These are phyloP conservation scores for Trinorchestia longiramus DNA, from an alignment of 1,140 invertebrate species.

Conservation along the genomic window DNA sequence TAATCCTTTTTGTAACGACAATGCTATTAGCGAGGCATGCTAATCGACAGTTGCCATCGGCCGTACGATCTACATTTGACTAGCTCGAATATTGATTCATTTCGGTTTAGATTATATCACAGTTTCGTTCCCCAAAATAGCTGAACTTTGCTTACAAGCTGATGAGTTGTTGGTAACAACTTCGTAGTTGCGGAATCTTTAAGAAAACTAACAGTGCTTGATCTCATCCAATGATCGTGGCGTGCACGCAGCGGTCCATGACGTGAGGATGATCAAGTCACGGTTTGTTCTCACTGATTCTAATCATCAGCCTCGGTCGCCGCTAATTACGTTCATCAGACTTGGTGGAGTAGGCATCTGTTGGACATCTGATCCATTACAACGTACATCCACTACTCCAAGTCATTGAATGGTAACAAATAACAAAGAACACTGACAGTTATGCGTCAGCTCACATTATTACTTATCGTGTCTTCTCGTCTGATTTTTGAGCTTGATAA, in stretches of 20 bases:
- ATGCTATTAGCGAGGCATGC: no score
- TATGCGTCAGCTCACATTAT: no score
- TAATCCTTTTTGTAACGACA: no score
- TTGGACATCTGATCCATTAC: not conserved
- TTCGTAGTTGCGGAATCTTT: not conserved
- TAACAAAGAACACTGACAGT: not conserved
- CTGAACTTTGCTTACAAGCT: no score
- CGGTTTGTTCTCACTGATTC: not conserved
- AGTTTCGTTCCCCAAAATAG: no score
- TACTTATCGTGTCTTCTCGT: no score
- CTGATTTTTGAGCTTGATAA: no score
- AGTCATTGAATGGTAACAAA: not conserved
- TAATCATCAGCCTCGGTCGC: not conserved
- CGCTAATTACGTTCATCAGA: not conserved
- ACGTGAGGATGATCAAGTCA: not conserved
- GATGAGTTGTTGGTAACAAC: no score
- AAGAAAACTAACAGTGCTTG: not conserved
- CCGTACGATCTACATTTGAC: no score
- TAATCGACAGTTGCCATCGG: no score
- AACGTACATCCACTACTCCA: not conserved
- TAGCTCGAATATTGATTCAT: no score
- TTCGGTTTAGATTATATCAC: no score
- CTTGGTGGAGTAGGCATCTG: not conserved
- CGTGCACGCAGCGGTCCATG: not conserved
- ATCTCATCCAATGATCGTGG: not conserved